Base-by-base conservation (phyloP, 2,888 invertebrate genomes). In the Trissolcus brochymenae region DNA sequence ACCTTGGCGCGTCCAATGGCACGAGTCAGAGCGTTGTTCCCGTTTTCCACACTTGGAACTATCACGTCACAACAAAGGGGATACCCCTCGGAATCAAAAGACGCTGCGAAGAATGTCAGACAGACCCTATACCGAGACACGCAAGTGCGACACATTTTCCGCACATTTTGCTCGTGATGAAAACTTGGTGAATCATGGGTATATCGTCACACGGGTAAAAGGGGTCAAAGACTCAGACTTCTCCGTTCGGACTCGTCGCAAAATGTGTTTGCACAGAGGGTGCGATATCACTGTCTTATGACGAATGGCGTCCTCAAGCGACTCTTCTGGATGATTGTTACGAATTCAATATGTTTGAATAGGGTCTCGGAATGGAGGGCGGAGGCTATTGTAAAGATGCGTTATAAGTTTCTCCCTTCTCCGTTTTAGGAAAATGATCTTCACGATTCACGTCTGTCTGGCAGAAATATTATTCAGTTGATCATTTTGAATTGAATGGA, bases 101-200 rank as follows among this genome's bases (percentile, higher is more conserved):
- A 71, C 67, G 64, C 76, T 25, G 25, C 11, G 70, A 64, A 70
- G 71, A 62, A 66, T 74, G 35, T 41, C 19, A 68, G 35, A 35
- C 35, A 9, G 70, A 71, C 73, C 74, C 78, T 70, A 17, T 11
- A 50, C 13, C 50, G n/a, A 55, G 17, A 35, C 35, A 35, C 35
- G 35, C 35, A 35, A 35, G 46, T 50, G 55, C 65, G 60, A 66
- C 74, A 74, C 64, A 75, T 78, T 78, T 75, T 64, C 60, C 71
- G 61, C 56, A 50, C 78, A 66, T 64, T 73, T 61, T 70, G 67
- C 59, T n/a, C 56, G 51, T n/a, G 19, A 49, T 29, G 66, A 78
- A 66, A 70, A 75, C 57, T 76, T 73, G 73, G 66, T 74, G 74
- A 74, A 59, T 78, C 73, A 74, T 61, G 54, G 71, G 64, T 74